Percentiles rank a stretch among this genome's conserved stretches.
Evolutionary conservation across 2,888 invertebrate species (phyloP).

Genomic region (Anthophora plumipes): DNA sequence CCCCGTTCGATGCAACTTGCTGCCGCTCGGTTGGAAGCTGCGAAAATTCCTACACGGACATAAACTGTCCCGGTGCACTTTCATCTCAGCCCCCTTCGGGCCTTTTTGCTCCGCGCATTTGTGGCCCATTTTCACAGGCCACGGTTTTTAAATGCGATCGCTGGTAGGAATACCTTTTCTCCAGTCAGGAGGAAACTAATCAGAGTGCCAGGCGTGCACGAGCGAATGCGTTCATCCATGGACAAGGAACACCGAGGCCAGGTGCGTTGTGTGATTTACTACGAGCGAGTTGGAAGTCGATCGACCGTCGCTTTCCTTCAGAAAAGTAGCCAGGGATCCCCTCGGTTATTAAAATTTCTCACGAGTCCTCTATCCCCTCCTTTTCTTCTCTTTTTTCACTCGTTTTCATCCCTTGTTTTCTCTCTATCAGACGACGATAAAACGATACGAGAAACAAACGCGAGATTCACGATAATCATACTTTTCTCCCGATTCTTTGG

Average conservation of each 20-base stretch:
- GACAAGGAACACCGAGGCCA: constrained; percentile 52
- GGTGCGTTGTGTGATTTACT: constrained; percentile 70
- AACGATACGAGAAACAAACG: constrained; percentile 27
- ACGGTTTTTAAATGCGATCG: constrained; percentile 46
- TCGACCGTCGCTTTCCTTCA: constrained; percentile 35
- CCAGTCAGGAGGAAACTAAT: constrained; percentile 61
- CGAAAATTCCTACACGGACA: constrained; percentile 32
- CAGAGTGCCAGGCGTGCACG: constrained; percentile 50
- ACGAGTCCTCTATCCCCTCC: constrained; percentile 21
- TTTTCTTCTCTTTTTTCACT: neutral
- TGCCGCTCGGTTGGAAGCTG: constrained; percentile 15
- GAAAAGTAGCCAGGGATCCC: constrained; percentile 40
- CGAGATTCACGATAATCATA: constrained; percentile 43
- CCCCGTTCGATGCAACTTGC: neutral
- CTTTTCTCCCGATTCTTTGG: constrained; percentile 20
- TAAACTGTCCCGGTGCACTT: constrained; percentile 56
- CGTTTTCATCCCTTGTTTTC: neutral
- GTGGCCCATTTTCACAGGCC: constrained; percentile 59
- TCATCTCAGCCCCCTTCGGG: constrained; percentile 64
- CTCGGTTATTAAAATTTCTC: constrained; percentile 70
- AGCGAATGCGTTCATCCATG: constrained; percentile 60
- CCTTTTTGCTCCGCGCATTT: constrained; percentile 43
- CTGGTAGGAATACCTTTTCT: constrained; percentile 58
- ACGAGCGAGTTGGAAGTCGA: constrained; percentile 60
- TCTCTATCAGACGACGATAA: constrained; percentile 10